A percentile compares a stretch with the other conserved stretches of the same genome.
Evolutionary conservation across 2,113 vertebrate species (phyloP).

Genomic region (Chaetops frenatus): DNA sequence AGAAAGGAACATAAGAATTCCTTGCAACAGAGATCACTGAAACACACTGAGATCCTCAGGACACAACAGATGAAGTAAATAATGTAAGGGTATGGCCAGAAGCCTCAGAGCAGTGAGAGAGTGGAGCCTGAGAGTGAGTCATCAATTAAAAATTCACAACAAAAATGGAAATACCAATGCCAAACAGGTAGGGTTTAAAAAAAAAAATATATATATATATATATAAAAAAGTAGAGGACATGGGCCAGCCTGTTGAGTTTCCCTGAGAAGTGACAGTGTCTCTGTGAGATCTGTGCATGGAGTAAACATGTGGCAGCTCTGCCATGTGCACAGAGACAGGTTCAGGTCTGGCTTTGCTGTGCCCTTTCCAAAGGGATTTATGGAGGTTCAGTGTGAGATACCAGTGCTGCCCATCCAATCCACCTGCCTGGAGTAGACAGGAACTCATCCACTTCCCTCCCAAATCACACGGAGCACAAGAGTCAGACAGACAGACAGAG

Average conservation of each 20-base stretch:
- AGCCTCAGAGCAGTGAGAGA: not conserved
- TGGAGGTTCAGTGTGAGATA: not conserved
- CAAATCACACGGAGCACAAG: not conserved
- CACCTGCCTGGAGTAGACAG: not conserved
- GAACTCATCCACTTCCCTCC: not conserved
- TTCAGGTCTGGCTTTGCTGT: not conserved
- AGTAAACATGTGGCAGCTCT: accelerated
- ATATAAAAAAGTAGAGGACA: not conserved
- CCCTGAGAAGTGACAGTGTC: accelerated
- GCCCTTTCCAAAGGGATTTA: not conserved
- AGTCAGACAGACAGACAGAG: not conserved
- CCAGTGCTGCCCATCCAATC: not conserved
- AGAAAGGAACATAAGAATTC: not conserved
- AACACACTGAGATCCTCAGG: not conserved
- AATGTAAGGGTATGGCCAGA: not conserved
- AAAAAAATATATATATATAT: too few species aligned
- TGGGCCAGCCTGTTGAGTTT: accelerated
- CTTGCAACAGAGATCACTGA: not conserved
- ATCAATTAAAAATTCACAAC: not conserved
- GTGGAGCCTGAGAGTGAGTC: not conserved
- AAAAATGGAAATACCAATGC: not conserved
- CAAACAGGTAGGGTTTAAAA: not conserved
- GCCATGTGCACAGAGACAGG: accelerated
- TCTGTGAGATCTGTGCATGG: not conserved
- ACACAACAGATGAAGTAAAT: not conserved